Base-by-base conservation (phyloP, 2,797 vertebrate genomes). In the Echiichthys vipera region DNA sequence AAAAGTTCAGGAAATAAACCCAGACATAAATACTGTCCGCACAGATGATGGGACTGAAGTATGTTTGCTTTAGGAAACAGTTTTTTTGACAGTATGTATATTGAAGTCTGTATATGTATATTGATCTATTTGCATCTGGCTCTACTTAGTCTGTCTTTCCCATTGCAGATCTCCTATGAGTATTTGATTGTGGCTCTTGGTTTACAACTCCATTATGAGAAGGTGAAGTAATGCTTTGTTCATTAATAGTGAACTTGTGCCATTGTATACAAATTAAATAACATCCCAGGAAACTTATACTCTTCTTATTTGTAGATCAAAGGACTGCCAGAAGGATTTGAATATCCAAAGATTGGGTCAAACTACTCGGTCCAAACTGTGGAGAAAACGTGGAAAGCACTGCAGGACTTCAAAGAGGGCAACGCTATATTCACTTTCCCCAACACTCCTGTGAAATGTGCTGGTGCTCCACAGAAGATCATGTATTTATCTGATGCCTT, bases 391-490 rank as follows among this genome's bases (percentile, higher is more conserved):
- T 99, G 98, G 98, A 95, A 89, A 70, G 97, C 97, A n/a, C 83
- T 99, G 77, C 95, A 96, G 77, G 89, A 96, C 85, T 99, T 99
- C 83, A 95, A 94, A 77, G 96, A 96, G 75, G 98, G 98, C 59
- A 99, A 99, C 36, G 98, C 98, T 32, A 80, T 99, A 62, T 99
- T 99, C 75, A 95, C 96, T 8, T 98, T 97, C 82, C 98, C 98
- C 50, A 98, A 98, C 67, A 97, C 96, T 7, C 96, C 98, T 0
- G 90, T 99, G 63, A 99, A 99, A 87, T 99, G 98, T 83, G 97
- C 95, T 0, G 98, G 98, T 5, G 98, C 98, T 0, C 97, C 98
- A 18, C 98, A 99, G 89, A 99, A 99, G 92, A 99, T 99, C 83
- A 99, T 99, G 97, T 99, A 99, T 87, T 94, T 99, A 18, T 88